Evolutionary conservation across 1,140 invertebrate genomes (phyloP).

Genomic region (Planococcus citri): DNA sequence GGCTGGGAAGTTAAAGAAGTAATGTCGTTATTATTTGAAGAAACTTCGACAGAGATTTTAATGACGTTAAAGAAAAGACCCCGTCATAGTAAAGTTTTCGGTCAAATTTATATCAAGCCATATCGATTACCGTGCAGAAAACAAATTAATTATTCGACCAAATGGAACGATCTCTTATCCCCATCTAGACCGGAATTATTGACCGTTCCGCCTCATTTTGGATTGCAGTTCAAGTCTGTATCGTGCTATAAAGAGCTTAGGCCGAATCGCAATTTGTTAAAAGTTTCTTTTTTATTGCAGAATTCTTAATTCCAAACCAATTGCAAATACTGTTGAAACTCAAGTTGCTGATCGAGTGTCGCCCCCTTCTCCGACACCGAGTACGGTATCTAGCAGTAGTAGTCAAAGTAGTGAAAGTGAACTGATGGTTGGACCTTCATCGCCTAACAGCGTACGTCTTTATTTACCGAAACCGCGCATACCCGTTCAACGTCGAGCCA

Average conservation of each 20-base stretch:
- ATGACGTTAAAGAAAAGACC: constrained; percentile 74
- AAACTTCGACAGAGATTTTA: constrained; percentile 64
- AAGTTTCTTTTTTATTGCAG: not conserved
- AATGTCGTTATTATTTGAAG: constrained; percentile 57
- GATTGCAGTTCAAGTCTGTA: not conserved
- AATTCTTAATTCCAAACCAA: constrained; percentile 9
- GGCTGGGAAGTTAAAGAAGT: constrained; percentile 76
- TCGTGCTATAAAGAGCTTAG: not conserved
- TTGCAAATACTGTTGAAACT: not conserved
- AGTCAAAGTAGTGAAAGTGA: constrained; percentile 24
- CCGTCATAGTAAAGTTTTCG: constrained; percentile 66
- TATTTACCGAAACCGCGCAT: constrained; percentile 62
- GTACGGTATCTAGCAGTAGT: constrained; percentile 20
- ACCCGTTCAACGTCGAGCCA: constrained; percentile 65
- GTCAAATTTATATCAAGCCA: constrained; percentile 67
- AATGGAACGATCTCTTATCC: constrained; percentile 53
- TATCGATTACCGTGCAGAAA: constrained; percentile 64
- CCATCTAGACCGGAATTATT: constrained; percentile 50
- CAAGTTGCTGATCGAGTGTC: not conserved
- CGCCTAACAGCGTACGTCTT: constrained; percentile 39
- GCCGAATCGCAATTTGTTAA: not conserved
- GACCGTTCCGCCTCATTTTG: constrained; percentile 30
- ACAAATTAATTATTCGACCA: constrained; percentile 45
- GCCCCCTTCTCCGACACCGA: not conserved
- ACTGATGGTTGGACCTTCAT: constrained; percentile 25